Conservation (phyloP, 2,888 invertebrate species). For the Rhingia rostrata region DNA sequence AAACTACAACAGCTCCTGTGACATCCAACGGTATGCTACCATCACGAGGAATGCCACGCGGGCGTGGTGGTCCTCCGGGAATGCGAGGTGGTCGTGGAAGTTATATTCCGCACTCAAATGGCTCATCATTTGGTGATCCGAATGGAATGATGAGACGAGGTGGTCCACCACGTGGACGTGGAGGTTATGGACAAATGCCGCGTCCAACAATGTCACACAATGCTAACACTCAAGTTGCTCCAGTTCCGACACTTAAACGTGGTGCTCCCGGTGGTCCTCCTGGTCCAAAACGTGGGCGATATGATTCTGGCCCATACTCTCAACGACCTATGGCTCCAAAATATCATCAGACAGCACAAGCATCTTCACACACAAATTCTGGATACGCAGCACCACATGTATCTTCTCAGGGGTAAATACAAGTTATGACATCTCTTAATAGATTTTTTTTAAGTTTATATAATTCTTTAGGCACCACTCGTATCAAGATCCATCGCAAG, state of each 20-base stretch:
- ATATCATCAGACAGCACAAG: conserved; percentile 80
- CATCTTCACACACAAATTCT: conserved; percentile 78
- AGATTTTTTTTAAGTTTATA: not conserved
- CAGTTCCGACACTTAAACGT: conserved; percentile 82
- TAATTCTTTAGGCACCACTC: conserved; percentile 79
- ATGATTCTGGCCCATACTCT: conserved; percentile 82
- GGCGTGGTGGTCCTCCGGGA: conserved; percentile 79
- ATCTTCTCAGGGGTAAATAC: conserved; percentile 78
- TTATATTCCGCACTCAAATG: conserved; percentile 81
- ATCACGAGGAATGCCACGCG: conserved; percentile 78
- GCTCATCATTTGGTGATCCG: conserved; percentile 76
- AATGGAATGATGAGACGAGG: conserved; percentile 80
- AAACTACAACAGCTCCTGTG: conserved; percentile 61
- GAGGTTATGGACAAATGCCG: conserved; percentile 81
- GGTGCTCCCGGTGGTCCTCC: conserved; percentile 82
- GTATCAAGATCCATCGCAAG: conserved; percentile 82
- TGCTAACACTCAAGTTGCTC: conserved; percentile 82
- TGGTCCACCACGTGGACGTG: conserved; percentile 81
- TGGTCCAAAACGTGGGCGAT: conserved; percentile 82
- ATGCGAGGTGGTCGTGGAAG: conserved; percentile 80
- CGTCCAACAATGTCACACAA: conserved; percentile 81
- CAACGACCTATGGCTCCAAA: conserved; percentile 81
- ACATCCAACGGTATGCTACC: conserved; percentile 67
- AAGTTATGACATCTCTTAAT: not conserved
- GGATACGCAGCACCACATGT: conserved; percentile 77